Base-by-base conservation (phyloP, 2,113 vertebrate genomes). In the Vicugna pacos region DNA sequence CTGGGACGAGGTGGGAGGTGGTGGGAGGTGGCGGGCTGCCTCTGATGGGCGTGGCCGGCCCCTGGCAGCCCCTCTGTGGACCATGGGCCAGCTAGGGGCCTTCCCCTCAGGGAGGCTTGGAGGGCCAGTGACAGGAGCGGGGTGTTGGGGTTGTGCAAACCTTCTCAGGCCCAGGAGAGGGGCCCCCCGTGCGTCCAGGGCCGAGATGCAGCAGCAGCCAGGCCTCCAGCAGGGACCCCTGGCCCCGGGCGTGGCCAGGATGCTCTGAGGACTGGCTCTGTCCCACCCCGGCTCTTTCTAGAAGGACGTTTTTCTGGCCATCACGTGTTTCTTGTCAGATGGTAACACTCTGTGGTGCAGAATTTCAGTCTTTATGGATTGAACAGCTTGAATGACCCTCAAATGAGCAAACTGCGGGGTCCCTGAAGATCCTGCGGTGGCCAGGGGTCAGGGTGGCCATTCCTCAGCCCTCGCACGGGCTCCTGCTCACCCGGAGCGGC, bases 401-500 rank as follows among this genome's bases (percentile, higher is more conserved):
- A 32, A 64, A 92, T 22, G 54, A 80, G 24, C 24, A 26, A 54
- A 38, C 42, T 12, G 7, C 65, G 56, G 42, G 52, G 54, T 15
- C 5, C 5, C 32, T 38, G 79, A 3, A 64, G 67, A 28, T 15
- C 2, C 77, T 1, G 0, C 4, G 4, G 5, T 6, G 19, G 52
- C 13, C 20, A 35, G 73, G 1, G 16, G 22, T 22, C 10, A 1
- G 75, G 15, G 62, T 2, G 5, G n/a, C 11, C 19, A 28, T 42
- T 16, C 22, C 62, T 1, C 16, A 8, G 28, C 19, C 22, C 28
- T 52, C 2, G 0, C 1, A 22, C 3, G 9, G 94, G 95, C 93
- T 96, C 97, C 72, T 2, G 22, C 7, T 30, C 48, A 73, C 96
- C 7, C 3, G 58, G 95, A 97, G 81, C 52, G 4, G 85, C 97